These are phyloP conservation scores for human (Homo sapiens) DNA, from an alignment of 2,113 vertebrate genomes.

Conservation along the genomic window DNA sequence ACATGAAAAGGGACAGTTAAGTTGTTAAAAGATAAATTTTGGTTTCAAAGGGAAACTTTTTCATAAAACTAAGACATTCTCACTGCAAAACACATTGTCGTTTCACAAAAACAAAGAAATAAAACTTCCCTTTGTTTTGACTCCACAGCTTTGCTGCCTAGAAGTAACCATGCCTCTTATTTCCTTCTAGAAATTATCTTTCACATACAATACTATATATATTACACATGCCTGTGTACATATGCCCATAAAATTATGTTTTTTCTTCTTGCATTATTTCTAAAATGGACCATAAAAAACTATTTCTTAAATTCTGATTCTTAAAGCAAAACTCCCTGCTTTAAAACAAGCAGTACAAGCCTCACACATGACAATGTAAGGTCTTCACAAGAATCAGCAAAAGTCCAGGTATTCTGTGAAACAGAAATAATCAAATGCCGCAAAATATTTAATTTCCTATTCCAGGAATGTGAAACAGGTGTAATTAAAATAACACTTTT, in stretches of 20 bases:
- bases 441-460: slow-evolving; percentile 89
- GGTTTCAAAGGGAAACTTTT: neutral
- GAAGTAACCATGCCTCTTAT: neutral
- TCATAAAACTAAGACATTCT: slow-evolving; percentile 3
- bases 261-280: slow-evolving; percentile 61
- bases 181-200: slow-evolving; percentile 23
- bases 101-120: slow-evolving; percentile 47
- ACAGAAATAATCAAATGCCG: slow-evolving; percentile 85
- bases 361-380: slow-evolving; percentile 62
- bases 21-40: slow-evolving; percentile 9
- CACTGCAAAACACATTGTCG: neutral
- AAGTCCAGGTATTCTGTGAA: slow-evolving; percentile 80
- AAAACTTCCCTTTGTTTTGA: neutral
- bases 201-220: neutral
- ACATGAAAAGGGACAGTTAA: neutral
- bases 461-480: slow-evolving; percentile 89
- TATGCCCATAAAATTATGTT: neutral
- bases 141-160: neutral
- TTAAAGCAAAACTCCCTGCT: slow-evolving; percentile 72
- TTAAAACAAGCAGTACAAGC: slow-evolving; percentile 70
- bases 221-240: neutral
- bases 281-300: slow-evolving; percentile 68
- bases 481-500: slow-evolving; percentile 91
- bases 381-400: slow-evolving; percentile 74
- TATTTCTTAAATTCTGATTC: slow-evolving; percentile 76